A percentile compares a stretch with the other conserved stretches of the same genome.
Evolutionary conservation across 2,113 vertebrate species (phyloP).

Genomic region (Callorhinus ursinus): DNA sequence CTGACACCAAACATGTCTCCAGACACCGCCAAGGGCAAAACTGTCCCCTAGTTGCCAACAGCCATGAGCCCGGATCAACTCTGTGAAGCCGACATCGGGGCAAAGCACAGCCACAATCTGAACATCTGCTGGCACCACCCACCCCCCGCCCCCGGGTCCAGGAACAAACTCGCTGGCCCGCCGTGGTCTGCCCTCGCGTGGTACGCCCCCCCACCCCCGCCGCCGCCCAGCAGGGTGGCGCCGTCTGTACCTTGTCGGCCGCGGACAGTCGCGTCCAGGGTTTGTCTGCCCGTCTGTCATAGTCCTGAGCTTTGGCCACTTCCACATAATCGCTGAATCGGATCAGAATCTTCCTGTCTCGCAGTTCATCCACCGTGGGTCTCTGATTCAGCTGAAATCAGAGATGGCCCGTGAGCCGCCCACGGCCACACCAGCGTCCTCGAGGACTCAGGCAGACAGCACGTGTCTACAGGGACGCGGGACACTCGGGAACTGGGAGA

Average conservation of each 20-base stretch:
- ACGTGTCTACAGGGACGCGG: background rate
- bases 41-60: background rate
- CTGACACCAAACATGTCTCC: background rate
- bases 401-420: background rate
- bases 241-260: constrained; percentile 92
- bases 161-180: too few species aligned
- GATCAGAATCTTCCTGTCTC: constrained; percentile 98
- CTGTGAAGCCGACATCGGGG: background rate
- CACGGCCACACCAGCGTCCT: too few species aligned
- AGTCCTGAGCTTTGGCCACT: constrained; percentile 99
- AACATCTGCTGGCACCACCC: background rate
- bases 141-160: accelerated
- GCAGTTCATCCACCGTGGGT: constrained; percentile 96
- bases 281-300: constrained; percentile 97
- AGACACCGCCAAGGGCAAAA: background rate
- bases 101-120: too few species aligned
- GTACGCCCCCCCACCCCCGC: accelerated
- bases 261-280: constrained; percentile 98
- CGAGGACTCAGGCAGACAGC: background rate
- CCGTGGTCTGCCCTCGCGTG: accelerated
- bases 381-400: constrained; percentile 94
- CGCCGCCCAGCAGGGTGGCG: accelerated
- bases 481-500: too few species aligned
- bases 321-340: constrained; percentile 99
- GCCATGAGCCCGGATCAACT: background rate